A percentile compares a stretch with the other conserved stretches of the same genome.
Evolutionary conservation across 2,888 invertebrate genomes (phyloP).

Genomic region (Epistrophe grossulariae): DNA sequence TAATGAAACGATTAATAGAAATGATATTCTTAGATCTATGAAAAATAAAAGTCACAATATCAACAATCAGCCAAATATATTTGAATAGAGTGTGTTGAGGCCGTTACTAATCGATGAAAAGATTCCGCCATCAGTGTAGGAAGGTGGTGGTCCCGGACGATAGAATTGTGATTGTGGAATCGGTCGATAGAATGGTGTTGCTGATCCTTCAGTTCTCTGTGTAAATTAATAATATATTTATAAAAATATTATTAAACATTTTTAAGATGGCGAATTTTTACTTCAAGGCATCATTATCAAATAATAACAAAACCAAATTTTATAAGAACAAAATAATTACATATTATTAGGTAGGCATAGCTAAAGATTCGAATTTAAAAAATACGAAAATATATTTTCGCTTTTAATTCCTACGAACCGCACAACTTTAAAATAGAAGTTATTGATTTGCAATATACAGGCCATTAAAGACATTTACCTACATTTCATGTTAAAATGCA

Average conservation of each 20-base stretch:
- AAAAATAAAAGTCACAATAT: slow-evolving; percentile 76
- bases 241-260: background rate
- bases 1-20: slow-evolving; percentile 74
- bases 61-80: slow-evolving; percentile 88
- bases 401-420: background rate
- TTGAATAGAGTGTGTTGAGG: slow-evolving; percentile 90
- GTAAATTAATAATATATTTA: slow-evolving; percentile 75
- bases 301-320: background rate
- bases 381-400: background rate
- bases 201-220: slow-evolving; percentile 87
- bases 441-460: too few relatives aligned
- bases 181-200: slow-evolving; percentile 87
- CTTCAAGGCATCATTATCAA: background rate
- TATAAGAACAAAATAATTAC: background rate
- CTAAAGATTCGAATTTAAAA: background rate
- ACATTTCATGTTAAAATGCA: too few relatives aligned
- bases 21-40: slow-evolving; percentile 75
- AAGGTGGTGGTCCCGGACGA: slow-evolving; percentile 83
- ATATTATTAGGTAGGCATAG: background rate
- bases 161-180: slow-evolving; percentile 84
- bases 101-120: slow-evolving; percentile 91
- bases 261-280: background rate
- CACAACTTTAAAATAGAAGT: slow-evolving; percentile 12
- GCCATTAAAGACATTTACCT: too few relatives aligned
- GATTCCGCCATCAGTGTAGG: slow-evolving; percentile 86